Conservation (phyloP, 30 jellyfish, hydroid and myxozoan genomes). For the Calvadosia cruxmelitensis region DNA sequence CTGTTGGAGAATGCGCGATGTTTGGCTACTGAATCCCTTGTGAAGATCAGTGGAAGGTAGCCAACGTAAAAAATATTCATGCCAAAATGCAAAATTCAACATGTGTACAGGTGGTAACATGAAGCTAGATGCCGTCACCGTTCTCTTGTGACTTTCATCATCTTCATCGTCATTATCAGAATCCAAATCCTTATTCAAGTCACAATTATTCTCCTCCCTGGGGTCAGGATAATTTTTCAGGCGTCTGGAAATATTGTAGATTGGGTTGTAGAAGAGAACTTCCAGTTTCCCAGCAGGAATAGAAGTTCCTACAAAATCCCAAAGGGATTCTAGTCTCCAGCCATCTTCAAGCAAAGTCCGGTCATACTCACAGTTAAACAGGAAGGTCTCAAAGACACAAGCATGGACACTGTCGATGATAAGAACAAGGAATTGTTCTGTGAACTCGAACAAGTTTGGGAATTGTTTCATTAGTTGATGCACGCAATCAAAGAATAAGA, state of each 20-base stretch:
- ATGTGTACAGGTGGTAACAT: not conserved
- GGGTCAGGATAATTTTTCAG: not conserved
- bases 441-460: conserved; percentile 65
- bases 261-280: conserved; percentile 38
- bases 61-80: conserved; percentile 63
- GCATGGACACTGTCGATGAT: conserved; percentile 59
- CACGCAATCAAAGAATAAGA: conserved; percentile 63
- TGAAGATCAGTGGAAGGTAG: conserved; percentile 45
- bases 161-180: not conserved
- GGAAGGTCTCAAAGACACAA: conserved; percentile 72
- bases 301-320: conserved; percentile 64
- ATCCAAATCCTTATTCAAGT: not conserved
- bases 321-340: conserved; percentile 32
- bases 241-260: conserved; percentile 13
- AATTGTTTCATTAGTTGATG: conserved; percentile 56
- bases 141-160: not conserved
- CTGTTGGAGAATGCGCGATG: conserved; percentile 58
- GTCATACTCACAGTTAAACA: conserved; percentile 48
- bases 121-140: not conserved
- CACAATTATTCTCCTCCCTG: not conserved
- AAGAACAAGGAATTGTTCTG: conserved; percentile 55
- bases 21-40: conserved; percentile 47
- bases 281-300: conserved; percentile 38
- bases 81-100: conserved; percentile 26
- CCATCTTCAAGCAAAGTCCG: conserved; percentile 12